Base-by-base conservation (phyloP, 2,113 vertebrate species). In the Spheniscus mendiculus region DNA sequence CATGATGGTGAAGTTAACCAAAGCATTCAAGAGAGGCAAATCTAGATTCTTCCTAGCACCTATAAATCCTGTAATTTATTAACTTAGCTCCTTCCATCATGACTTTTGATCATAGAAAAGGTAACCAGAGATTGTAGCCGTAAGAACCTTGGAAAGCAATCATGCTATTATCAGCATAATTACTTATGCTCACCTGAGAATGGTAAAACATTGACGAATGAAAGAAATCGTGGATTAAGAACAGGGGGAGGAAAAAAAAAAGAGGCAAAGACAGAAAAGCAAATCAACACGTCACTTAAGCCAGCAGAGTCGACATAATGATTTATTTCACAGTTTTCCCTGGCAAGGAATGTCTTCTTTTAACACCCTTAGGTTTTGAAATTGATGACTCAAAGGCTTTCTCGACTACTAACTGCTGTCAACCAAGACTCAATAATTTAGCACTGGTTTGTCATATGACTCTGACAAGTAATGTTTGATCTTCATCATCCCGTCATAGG, bases 231-330 rank as follows among this genome's bases (percentile, higher is more conserved):
- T 7, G 1, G n/a, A 49, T 21, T 27, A 42, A 56, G 7, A 47
- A 78, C 5, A 2, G 32, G 1, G 2, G 4, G 5, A 6, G 11
- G 4, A 11, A 34, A 23, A 9, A 10, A 10, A 32, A 42, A 18
- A 55, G 12, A 36, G 8, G 63, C 9, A 49, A 65, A 71, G 47
- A 36, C 5, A 62, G 58, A 56, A 80, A 86, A 77, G 27, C 38
- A 62, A 90, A 94, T n/a, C 66, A 69, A 72, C 56, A n/a, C 26
- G 45, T 29, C 66, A 70, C 8, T 40, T 62, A 81, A 62, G 18
- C 38, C 83, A 89, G 20, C 4, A 47, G 19, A 90, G 40, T 20
- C 4, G 1, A 83, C 30, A 21, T 17, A 84, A 76, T 45, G 5
- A 95, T 89, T 85, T 81, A 83, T 81, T 90, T 93, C 50, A 53